phyloP scores from a whole-genome alignment of 30 jellyfish, hydroid and myxozoan genomes.

The Catostylus mosaicus region DNA sequence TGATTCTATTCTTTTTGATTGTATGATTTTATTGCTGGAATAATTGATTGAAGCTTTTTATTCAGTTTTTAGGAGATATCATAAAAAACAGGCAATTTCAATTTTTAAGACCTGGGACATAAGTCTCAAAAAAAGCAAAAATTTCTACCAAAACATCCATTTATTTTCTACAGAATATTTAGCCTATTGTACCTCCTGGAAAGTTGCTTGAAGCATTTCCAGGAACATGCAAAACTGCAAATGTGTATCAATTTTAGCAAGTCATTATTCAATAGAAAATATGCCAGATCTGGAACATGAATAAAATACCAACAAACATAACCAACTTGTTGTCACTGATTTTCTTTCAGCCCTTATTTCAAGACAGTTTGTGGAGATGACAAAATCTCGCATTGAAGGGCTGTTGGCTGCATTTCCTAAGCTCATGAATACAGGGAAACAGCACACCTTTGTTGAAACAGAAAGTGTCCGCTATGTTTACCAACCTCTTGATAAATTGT shows the following conservation, averaged over 20 bases:
- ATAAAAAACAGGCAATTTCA: background rate
- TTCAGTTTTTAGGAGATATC: background rate
- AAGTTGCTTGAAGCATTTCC: background rate
- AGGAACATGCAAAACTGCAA: background rate
- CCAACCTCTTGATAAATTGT: slow-evolving; percentile 97
- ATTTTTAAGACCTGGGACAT: background rate
- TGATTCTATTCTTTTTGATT: too few relatives aligned
- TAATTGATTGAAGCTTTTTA: background rate
- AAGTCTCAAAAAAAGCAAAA: background rate
- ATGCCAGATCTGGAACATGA: background rate
- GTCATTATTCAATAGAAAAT: background rate
- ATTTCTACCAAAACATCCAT: background rate
- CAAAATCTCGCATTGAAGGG: slow-evolving; percentile 95
- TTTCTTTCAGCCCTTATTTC: slow-evolving; percentile 88
- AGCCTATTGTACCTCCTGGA: too few relatives aligned
- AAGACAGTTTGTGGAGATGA: slow-evolving; percentile 99
- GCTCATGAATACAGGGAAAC: slow-evolving; percentile 96
- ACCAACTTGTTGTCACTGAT: background rate
- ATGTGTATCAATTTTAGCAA: background rate
- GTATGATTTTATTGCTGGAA: background rate
- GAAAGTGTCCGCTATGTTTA: slow-evolving; percentile 99
- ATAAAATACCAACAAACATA: too few relatives aligned
- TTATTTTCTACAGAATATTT: background rate
- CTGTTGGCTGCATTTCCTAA: slow-evolving; percentile 96
- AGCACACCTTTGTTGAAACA: slow-evolving; percentile 99